Percentiles rank a stretch among this genome's conserved stretches.
Conservation (phyloP, 2,888 invertebrate species). For the Elegia similella region DNA sequence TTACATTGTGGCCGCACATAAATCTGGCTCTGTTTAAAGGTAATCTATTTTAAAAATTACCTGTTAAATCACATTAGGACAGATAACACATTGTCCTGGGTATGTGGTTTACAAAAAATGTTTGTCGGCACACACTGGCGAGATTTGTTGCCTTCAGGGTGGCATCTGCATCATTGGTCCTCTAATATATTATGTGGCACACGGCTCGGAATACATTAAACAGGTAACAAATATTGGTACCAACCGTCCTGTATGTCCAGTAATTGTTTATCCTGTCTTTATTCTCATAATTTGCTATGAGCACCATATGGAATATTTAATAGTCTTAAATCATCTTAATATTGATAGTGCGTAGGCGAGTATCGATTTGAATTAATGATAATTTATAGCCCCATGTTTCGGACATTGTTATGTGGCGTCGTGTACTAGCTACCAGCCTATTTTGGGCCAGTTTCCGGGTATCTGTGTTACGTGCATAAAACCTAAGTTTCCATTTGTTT, state of each 20-base stretch:
- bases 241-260: slow-evolving; percentile 27
- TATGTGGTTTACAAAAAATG: slow-evolving; percentile 69
- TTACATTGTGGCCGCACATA: slow-evolving; percentile 70
- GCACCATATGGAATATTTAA: slow-evolving; percentile 39
- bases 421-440: slow-evolving; percentile 40
- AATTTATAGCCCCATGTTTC: slow-evolving; percentile 62
- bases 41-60: slow-evolving; percentile 78
- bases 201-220: slow-evolving; percentile 46
- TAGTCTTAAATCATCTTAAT: slow-evolving; percentile 55
- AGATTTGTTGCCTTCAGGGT: slow-evolving; percentile 76
- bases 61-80: slow-evolving; percentile 81
- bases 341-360: slow-evolving; percentile 60
- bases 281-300: slow-evolving; percentile 20
- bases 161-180: slow-evolving; percentile 64
- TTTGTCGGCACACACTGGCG: slow-evolving; percentile 63
- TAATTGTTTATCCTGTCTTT: slow-evolving; percentile 29
- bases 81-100: slow-evolving; percentile 75
- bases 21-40: slow-evolving; percentile 71
- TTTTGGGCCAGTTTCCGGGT: slow-evolving; percentile 67
- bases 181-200: slow-evolving; percentile 58
- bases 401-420: slow-evolving; percentile 54
- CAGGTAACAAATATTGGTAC: slow-evolving; percentile 39
- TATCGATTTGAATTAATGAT: slow-evolving; percentile 70
- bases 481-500: slow-evolving; percentile 16
- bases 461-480: slow-evolving; percentile 35